Evolutionary conservation across 2,113 vertebrate species (phyloP), one percentile per base, ranked within the genome.

Genomic region (Pogonocichla stellata): DNA sequence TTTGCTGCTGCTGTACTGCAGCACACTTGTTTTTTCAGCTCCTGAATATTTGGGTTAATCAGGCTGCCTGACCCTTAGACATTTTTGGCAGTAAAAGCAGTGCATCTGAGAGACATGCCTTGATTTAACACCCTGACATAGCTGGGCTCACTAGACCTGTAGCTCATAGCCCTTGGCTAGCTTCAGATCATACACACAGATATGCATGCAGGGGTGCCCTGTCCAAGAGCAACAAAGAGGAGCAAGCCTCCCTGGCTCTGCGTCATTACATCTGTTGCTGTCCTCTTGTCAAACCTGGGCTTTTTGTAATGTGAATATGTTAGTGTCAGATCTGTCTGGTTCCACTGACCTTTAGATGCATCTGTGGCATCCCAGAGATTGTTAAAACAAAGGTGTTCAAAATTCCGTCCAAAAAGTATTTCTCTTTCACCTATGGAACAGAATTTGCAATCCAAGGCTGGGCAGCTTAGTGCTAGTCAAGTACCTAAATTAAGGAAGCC

Each of bases 1-100:
- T 92, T 67, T 89, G 67, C 93, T 93, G 19, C 86, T 92, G 77
- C 86, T 67, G 23, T 56, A 40, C 33, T 47, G 23, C 23, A 2
- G 36, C 77, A 82, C 2, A 0, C 86, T 81, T 73, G 54, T 56
- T 78, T 81, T 86, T 95, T 89, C 82, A 77, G 71, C 92, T 95
- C 90, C 91, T 10, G 57, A 90, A 75, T 86, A 79, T 74, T 57
- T 93, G 90, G 40, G 67, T 90, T 96, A 86, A 87, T 94, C 60
- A 70, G 54, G 51, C 93, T 94, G 86, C 92, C 70, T 95, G 78
- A 92, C 91, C 84, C 79, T 95, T 78, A 48, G 74, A 95, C 34
- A 17, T 66, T 95, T 98, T 96, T 96, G 92, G 92, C 93, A 94
- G 90, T 80, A 61, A 43, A 81, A 89, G 71, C 75, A 78, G 43